Percentiles rank a stretch among this genome's conserved stretches.
Conservation (phyloP, 2,113 vertebrate genomes). For the Sardina pilchardus region DNA sequence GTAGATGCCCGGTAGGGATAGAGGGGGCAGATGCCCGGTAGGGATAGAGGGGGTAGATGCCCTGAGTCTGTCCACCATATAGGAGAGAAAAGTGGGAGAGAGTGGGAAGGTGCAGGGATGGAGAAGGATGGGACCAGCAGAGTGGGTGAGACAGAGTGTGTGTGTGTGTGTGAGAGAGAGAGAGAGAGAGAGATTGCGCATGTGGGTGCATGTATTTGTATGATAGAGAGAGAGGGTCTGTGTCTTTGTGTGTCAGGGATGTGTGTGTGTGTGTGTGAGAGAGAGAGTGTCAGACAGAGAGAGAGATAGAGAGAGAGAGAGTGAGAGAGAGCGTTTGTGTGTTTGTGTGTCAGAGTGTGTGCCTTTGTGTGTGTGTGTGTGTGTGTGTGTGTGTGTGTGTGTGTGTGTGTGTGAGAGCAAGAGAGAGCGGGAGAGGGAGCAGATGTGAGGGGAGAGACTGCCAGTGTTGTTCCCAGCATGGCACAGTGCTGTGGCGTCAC, state of each 20-base stretch:
- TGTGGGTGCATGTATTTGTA: background rate
- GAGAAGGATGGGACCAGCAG: background rate
- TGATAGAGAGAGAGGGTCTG: background rate
- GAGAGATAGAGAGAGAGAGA: background rate
- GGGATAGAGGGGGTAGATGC: too few relatives aligned
- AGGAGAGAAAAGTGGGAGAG: background rate
- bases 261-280: background rate
- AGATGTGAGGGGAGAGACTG: conserved; percentile 2
- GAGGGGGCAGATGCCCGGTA: too few relatives aligned
- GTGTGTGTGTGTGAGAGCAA: background rate
- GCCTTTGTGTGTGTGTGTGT: background rate
- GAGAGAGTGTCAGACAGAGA: background rate
- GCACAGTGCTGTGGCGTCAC: conserved; percentile 18
- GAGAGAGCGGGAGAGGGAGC: background rate
- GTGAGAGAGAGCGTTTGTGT: too few relatives aligned
- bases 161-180: background rate
- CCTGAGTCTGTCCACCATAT: background rate
- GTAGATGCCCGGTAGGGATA: too few relatives aligned
- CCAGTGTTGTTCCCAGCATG: conserved; percentile 7
- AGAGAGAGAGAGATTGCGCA: background rate
- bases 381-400: background rate
- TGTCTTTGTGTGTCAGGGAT: background rate
- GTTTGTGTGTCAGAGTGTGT: background rate
- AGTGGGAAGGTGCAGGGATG: background rate
- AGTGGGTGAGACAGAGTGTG: background rate